These are phyloP conservation scores for Drosophila mimetica DNA, from an alignment of 2,888 invertebrate species.

Conservation along the genomic window DNA sequence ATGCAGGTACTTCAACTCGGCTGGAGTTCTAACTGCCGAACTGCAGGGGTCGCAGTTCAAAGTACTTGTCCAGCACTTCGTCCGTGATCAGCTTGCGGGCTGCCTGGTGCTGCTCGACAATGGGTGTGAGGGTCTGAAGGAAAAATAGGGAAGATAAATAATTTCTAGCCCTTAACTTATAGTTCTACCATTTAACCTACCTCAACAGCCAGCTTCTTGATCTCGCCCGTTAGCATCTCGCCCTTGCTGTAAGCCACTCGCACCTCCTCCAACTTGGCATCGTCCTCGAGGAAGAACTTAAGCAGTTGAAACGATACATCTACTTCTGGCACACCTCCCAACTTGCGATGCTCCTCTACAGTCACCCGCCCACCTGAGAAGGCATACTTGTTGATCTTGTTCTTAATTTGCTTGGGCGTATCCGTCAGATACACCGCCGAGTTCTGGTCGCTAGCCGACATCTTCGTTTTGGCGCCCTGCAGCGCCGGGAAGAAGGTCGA, in stretches of 20 bases:
- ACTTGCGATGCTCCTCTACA: conserved; percentile 94
- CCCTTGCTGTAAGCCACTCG: conserved; percentile 86
- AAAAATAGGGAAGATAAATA: no score
- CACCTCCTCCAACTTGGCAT: conserved; percentile 91
- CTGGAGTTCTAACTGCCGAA: conserved; percentile 82
- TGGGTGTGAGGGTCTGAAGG: conserved; percentile 87
- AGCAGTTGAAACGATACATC: conserved; percentile 98
- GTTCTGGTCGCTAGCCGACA: conserved; percentile 98
- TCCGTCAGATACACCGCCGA: conserved; percentile 98
- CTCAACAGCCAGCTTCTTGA: conserved; percentile 94
- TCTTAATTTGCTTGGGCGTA: conserved; percentile 97
- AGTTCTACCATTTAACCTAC: no score
- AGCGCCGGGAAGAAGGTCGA: conserved; percentile 96
- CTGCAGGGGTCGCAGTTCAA: conserved; percentile 92
- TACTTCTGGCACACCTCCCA: conserved; percentile 97
- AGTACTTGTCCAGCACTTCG: conserved; percentile 92
- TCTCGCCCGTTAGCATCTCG: conserved; percentile 95
- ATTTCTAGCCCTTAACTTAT: no score
- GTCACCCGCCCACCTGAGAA: conserved; percentile 98
- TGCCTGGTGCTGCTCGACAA: conserved; percentile 93
- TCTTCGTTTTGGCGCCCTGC: conserved; percentile 98
- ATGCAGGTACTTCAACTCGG: conserved; percentile 3
- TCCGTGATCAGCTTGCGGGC: conserved; percentile 92
- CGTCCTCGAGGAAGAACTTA: conserved; percentile 97
- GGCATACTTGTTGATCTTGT: conserved; percentile 98